Evolutionary conservation across 2,888 invertebrate species (phyloP).

Genomic region (Drosophila robusta): DNA sequence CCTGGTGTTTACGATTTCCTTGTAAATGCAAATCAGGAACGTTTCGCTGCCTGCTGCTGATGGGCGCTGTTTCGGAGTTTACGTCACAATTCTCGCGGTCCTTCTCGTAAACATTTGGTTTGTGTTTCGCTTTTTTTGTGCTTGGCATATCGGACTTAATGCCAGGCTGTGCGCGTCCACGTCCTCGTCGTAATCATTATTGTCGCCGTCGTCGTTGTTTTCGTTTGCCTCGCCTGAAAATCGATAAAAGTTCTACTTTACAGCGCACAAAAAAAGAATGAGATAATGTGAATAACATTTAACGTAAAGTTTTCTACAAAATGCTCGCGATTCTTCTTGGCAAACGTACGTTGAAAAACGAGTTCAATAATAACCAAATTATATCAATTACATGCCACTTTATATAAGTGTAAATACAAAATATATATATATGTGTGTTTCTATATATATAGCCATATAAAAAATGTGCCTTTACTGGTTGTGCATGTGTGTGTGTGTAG

Average conservation of each 20-base stretch:
- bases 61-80: slow-evolving; percentile 1
- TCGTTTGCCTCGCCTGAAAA: slow-evolving; percentile 29
- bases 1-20: slow-evolving; percentile 23
- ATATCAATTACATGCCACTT: slow-evolving; percentile 42
- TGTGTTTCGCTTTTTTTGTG: slow-evolving; percentile 4
- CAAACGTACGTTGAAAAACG: slow-evolving; percentile 39
- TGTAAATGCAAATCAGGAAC: slow-evolving; percentile 13
- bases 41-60: slow-evolving; percentile 7
- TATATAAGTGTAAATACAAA: slow-evolving; percentile 36
- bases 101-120: slow-evolving; percentile 29
- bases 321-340: slow-evolving; percentile 36
- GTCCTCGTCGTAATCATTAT: background rate
- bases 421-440: slow-evolving; percentile 20
- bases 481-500: slow-evolving; percentile 13
- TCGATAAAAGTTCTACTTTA: slow-evolving; percentile 41
- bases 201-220: background rate
- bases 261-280: background rate
- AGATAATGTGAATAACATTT: slow-evolving; percentile 26
- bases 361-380: slow-evolving; percentile 21
- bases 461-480: slow-evolving; percentile 12
- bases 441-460: slow-evolving; percentile 27
- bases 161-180: background rate
- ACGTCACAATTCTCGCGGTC: slow-evolving; percentile 29
- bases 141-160: background rate
- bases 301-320: slow-evolving; percentile 29